Conservation (phyloP, 2,797 vertebrate species). For the Myiothlypis coronata region DNA sequence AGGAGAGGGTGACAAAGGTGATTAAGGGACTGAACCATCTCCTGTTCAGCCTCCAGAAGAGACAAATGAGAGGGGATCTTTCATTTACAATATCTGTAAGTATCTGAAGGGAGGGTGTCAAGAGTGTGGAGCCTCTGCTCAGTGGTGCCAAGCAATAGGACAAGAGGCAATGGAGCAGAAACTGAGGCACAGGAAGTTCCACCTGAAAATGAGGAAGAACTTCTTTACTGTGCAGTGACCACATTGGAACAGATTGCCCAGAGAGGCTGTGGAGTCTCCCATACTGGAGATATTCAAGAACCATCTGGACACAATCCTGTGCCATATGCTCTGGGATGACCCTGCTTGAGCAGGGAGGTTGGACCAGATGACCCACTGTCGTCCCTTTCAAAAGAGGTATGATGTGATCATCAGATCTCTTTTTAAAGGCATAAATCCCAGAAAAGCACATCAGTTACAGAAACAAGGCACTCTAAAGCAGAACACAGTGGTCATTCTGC, state of each 20-base stretch:
- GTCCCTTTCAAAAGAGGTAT: background rate
- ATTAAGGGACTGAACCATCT: background rate
- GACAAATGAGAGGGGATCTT: background rate
- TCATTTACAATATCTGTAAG: background rate
- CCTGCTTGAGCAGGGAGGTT: background rate
- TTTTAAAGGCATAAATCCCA: background rate
- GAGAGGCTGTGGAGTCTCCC: background rate
- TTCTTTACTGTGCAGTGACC: background rate
- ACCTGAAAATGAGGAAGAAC: background rate
- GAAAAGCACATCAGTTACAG: background rate
- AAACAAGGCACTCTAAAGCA: background rate
- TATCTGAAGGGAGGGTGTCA: background rate
- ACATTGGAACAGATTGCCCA: background rate
- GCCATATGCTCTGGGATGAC: background rate
- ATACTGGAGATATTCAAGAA: background rate
- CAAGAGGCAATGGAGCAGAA: background rate
- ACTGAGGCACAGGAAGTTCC: background rate
- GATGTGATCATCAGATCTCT: background rate
- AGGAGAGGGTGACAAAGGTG: fast-evolving
- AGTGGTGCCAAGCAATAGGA: background rate
- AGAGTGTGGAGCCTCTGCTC: background rate
- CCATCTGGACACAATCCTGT: background rate
- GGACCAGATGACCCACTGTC: background rate
- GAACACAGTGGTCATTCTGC: background rate
- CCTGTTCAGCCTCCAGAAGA: background rate